Base-by-base conservation (phyloP, 2,797 vertebrate species). In the Galagoides demidoff region DNA sequence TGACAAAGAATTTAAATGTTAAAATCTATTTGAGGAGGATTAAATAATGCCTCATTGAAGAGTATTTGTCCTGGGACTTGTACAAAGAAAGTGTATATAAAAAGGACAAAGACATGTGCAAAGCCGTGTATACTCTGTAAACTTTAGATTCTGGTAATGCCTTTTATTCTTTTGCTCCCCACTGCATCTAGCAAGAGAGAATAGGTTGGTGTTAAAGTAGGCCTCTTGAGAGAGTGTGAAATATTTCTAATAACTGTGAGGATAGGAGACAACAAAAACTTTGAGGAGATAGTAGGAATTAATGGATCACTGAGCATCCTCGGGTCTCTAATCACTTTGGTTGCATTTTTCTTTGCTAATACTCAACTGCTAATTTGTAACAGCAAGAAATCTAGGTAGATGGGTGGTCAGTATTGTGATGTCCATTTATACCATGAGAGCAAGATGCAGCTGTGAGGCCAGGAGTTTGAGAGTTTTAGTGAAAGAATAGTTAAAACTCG, bases 71-170 rank as follows among this genome's bases (percentile, higher is more conserved):
- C 27, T 20, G 31, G 11, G 12, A 57, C 22, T 43, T 59, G 34
- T 76, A 39, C 31, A 2, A 70, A 81, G 43, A 70, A 63, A 10
- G 2, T 4, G 2, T 3, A 2, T 3, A 17, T 19, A 5, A 13
- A 34, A 9, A 45, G 76, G 19, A 61, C n/a, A 4, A 17, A 66
- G 31, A 57, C 9, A 13, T 43, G 12, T 43, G 14, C 66, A 71
- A 31, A 22, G 13, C 1, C 22, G 34, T 1, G 11, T 3, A 4
- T 11, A 16, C 2, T 43, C 9, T 3, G 37, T n/a, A 45, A 64
- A 34, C 1, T 3, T 29, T 27, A 27, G 3, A 52, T 25, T 17
- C 43, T 7, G 27, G 14, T 3, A 13, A 31, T 64, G 12, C 2
- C 19, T 55, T 27, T 14, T 22, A 29, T 14, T 45, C 22, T 14